Evolutionary conservation across 2,797 vertebrate genomes (phyloP).

Genomic region (Halcyon badia): DNA sequence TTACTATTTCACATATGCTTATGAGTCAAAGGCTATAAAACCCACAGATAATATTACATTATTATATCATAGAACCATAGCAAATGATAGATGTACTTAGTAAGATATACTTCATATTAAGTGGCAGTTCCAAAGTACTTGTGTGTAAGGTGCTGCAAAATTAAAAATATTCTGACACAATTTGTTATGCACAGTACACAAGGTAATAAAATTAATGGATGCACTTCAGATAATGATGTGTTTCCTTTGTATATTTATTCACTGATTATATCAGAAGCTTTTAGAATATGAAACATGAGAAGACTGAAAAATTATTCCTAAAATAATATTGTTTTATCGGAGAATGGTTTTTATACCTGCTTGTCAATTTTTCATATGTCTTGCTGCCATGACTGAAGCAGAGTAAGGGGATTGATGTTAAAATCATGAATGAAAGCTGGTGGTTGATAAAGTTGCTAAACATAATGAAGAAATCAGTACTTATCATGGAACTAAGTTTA

Average conservation of each 20-base stretch:
- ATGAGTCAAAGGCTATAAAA: constrained; percentile 44
- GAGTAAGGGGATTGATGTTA: background rate
- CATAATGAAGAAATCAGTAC: background rate
- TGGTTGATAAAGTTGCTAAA: background rate
- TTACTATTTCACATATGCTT: constrained; percentile 36
- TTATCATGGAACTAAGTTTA: background rate
- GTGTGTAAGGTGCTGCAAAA: constrained; percentile 66
- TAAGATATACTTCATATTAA: constrained; percentile 70
- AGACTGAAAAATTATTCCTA: constrained; percentile 63
- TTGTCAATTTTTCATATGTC: background rate
- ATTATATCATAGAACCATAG: constrained; percentile 12
- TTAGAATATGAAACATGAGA: constrained; percentile 73
- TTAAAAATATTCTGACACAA: constrained; percentile 76
- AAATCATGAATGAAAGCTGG: background rate
- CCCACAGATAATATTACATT: background rate
- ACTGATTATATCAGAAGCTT: constrained; percentile 69
- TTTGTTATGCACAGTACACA: constrained; percentile 74
- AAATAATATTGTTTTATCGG: constrained; percentile 52
- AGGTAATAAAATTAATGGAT: constrained; percentile 81
- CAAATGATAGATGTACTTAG: constrained; percentile 64
- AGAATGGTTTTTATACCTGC: constrained; percentile 19
- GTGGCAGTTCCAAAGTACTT: constrained; percentile 72
- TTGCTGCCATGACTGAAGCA: background rate
- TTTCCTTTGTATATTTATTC: constrained; percentile 80
- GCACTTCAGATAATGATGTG: constrained; percentile 80